phyloP scores from a whole-genome alignment of 2,888 invertebrate genomes.

The Nemurella pictetii region DNA sequence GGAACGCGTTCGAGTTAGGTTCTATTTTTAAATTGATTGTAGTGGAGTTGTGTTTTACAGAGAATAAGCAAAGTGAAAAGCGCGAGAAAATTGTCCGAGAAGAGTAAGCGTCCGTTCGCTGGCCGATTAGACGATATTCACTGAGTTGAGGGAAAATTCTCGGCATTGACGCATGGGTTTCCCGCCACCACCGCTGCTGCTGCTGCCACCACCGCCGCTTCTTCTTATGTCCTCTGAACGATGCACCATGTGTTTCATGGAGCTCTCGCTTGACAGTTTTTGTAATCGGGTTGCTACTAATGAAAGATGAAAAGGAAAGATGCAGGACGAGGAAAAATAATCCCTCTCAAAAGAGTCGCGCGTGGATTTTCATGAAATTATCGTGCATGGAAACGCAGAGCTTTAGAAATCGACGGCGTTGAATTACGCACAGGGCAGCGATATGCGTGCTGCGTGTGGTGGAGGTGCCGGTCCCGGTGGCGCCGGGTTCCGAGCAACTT shows the following conservation, averaged over 20 bases:
- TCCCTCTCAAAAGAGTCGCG: background rate
- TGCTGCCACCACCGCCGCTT: background rate
- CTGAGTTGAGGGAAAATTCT: background rate
- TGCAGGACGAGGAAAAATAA: background rate
- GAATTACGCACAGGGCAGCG: background rate
- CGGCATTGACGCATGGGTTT: background rate
- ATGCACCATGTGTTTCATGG: background rate
- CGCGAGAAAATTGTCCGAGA: constrained; percentile 13
- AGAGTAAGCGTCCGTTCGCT: background rate
- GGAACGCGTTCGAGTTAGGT: constrained; percentile 11
- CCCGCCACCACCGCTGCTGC: too few relatives aligned
- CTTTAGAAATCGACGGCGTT: background rate
- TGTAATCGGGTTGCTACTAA: background rate
- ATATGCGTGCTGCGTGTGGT: background rate
- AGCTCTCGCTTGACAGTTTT: background rate
- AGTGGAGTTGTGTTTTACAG: constrained; percentile 8
- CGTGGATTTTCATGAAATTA: background rate
- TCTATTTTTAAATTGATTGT: constrained; percentile 24
- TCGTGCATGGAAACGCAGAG: background rate
- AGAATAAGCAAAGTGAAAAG: constrained; percentile 12
- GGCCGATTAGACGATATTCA: background rate
- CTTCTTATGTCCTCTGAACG: background rate
- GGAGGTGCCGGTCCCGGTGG: background rate
- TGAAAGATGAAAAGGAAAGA: background rate
- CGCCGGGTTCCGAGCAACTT: background rate